Percentiles rank a stretch among this genome's conserved stretches.
These are phyloP conservation scores for Nasua narica DNA, from an alignment of 2,797 vertebrate genomes.

Conservation along the genomic window DNA sequence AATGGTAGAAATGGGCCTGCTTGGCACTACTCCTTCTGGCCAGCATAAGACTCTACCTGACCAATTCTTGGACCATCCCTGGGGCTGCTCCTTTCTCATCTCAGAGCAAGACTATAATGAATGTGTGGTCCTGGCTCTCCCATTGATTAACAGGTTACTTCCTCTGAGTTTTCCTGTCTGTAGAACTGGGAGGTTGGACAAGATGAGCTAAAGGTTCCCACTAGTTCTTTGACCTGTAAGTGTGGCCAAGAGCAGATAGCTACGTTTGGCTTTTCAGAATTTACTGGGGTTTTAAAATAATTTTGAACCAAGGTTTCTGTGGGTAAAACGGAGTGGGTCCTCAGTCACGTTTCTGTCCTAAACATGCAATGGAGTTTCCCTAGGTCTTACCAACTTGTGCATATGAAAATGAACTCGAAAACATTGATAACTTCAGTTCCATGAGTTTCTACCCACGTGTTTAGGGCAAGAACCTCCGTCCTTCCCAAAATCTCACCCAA, in stretches of 20 bases:
- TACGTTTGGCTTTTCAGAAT: not conserved
- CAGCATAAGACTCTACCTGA: not conserved
- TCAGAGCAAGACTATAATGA: not conserved
- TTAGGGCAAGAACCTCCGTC: not conserved
- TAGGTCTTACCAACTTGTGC: not conserved
- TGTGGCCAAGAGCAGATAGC: not conserved
- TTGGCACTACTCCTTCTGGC: not conserved
- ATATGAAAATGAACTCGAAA: not conserved
- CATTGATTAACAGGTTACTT: not conserved
- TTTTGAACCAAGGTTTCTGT: not conserved
- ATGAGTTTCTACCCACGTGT: not conserved
- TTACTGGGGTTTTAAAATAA: not conserved
- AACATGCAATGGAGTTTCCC: not conserved
- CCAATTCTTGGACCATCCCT: not conserved
- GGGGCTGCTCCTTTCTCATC: not conserved
- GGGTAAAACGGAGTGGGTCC: not conserved
- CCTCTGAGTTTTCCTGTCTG: conserved; percentile 9
- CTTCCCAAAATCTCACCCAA: not conserved
- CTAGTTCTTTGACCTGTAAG: not conserved
- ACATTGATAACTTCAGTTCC: not conserved
- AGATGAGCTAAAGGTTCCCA: not conserved
- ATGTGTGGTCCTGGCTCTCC: not conserved
- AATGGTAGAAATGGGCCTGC: not conserved
- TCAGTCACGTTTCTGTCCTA: not conserved
- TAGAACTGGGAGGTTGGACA: not conserved